These are phyloP conservation scores for Leptinotarsa lineolata DNA, from an alignment of 1,140 invertebrate genomes.

Conservation along the genomic window DNA sequence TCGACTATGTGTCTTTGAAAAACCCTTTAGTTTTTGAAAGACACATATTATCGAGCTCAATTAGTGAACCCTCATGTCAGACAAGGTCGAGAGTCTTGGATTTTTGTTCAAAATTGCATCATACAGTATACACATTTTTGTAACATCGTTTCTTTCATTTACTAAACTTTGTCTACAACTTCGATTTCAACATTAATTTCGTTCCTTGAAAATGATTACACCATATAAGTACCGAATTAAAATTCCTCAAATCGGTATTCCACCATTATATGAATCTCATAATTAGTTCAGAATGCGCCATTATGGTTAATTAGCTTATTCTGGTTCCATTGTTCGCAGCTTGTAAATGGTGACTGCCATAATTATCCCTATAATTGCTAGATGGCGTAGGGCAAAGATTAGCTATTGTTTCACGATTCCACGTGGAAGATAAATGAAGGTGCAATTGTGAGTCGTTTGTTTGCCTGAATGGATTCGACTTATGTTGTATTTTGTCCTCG, in stretches of 20 bases:
- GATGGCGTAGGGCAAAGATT: constrained; percentile 46
- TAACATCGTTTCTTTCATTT: no score
- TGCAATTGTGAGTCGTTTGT: constrained; percentile 49
- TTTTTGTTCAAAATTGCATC: no score
- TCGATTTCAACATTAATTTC: no score
- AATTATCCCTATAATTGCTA: constrained; percentile 50
- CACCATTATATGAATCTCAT: not conserved
- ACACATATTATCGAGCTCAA: no score
- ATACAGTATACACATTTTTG: no score
- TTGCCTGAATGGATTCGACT: not conserved
- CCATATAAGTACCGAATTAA: constrained; percentile 1
- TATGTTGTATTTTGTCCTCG: constrained; percentile 29
- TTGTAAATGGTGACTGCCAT: constrained; percentile 14
- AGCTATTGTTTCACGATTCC: constrained; percentile 50
- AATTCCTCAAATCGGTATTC: not conserved
- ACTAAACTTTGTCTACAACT: no score
- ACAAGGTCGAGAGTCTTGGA: no score
- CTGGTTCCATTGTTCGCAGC: not conserved
- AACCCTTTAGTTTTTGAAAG: no score
- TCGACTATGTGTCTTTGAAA: no score
- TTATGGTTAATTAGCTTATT: constrained; percentile 7
- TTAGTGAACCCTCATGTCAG: no score
- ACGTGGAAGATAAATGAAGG: constrained; percentile 46
- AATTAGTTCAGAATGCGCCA: constrained; percentile 2
- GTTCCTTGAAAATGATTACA: not conserved